Conservation (phyloP, 2,113 vertebrate genomes). For the Noturus placidus region DNA sequence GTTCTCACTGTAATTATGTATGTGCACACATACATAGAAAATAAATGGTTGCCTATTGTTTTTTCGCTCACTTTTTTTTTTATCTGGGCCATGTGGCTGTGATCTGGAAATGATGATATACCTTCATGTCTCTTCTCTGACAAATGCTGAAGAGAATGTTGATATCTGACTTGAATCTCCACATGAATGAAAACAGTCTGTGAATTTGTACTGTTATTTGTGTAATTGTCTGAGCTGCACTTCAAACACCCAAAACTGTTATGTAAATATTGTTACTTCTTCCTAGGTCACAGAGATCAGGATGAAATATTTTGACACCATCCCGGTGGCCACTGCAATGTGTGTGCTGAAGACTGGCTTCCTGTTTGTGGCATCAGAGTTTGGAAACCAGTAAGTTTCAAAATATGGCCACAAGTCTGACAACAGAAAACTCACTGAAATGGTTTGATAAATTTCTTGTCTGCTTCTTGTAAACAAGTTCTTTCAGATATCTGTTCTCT, state of each 20-base stretch:
- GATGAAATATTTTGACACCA: slow-evolving; percentile 97
- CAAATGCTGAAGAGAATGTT: slow-evolving; percentile 29
- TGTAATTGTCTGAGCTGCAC: background rate
- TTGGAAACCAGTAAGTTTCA: slow-evolving; percentile 96
- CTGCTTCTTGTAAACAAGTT: slow-evolving; percentile 7
- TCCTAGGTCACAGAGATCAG: slow-evolving; percentile 94
- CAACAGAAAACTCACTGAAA: background rate
- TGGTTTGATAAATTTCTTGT: background rate
- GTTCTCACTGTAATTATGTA: background rate
- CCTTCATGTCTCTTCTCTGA: slow-evolving; percentile 52
- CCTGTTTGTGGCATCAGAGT: slow-evolving; percentile 95
- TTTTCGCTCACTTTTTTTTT: no score
- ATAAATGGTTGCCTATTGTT: background rate
- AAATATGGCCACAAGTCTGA: background rate
- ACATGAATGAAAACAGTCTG: background rate
- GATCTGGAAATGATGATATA: slow-evolving; percentile 38
- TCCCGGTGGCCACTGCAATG: slow-evolving; percentile 95
- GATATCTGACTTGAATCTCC: background rate
- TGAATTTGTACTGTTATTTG: background rate
- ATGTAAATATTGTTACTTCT: background rate
- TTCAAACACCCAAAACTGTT: background rate
- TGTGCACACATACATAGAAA: background rate
- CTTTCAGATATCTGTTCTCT: background rate
- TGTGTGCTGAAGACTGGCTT: slow-evolving; percentile 98
- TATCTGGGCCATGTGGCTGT: background rate